Evolutionary conservation across 2,888 invertebrate genomes (phyloP).

Genomic region (Clusia tigrina): DNA sequence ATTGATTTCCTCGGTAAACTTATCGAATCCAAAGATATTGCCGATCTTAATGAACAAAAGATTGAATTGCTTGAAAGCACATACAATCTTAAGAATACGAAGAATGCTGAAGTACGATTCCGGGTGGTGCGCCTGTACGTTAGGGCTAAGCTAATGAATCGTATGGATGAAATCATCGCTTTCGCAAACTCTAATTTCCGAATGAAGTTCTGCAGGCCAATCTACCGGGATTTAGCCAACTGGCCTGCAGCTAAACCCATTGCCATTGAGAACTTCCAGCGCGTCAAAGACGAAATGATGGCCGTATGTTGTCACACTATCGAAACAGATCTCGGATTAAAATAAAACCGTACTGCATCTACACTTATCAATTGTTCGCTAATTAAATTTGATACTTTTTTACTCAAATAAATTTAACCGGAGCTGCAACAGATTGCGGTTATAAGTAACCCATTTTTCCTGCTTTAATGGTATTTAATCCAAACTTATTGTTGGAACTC

Average conservation of each 20-base stretch:
- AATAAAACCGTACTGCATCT: slow-evolving; percentile 34
- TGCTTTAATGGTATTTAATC: no score
- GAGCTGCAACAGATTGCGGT: no score
- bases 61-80: slow-evolving; percentile 67
- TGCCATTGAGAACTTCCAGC: slow-evolving; percentile 77
- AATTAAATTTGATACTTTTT: slow-evolving; percentile 10
- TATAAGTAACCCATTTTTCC: no score
- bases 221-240: slow-evolving; percentile 83
- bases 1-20: slow-evolving; percentile 75
- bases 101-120: slow-evolving; percentile 82
- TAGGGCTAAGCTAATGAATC: slow-evolving; percentile 74
- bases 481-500: no score
- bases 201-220: slow-evolving; percentile 89
- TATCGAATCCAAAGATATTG: slow-evolving; percentile 66
- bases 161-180: slow-evolving; percentile 73
- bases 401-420: background rate
- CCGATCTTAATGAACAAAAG: slow-evolving; percentile 68
- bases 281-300: slow-evolving; percentile 82
- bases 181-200: slow-evolving; percentile 87
- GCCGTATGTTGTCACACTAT: slow-evolving; percentile 77
- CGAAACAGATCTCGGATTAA: slow-evolving; percentile 74
- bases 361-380: slow-evolving; percentile 20
- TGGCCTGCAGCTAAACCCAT: slow-evolving; percentile 77
- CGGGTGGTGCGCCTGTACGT: slow-evolving; percentile 82
- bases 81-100: slow-evolving; percentile 72